Conservation (phyloP, 1,140 invertebrate species). For the Zophobas morio region DNA sequence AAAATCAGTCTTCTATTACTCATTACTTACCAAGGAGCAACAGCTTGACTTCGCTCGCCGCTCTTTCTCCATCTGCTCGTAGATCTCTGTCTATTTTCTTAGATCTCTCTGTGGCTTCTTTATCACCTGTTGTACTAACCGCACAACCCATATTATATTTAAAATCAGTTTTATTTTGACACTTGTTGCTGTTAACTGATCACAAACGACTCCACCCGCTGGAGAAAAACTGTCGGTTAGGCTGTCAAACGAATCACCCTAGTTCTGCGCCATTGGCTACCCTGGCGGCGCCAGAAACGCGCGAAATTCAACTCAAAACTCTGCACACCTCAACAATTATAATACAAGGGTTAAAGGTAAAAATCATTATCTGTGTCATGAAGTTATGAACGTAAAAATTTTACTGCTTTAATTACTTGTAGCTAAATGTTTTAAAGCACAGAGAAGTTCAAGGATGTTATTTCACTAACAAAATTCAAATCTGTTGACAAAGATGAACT, state of each 20-base stretch:
- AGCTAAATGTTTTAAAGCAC: too few species aligned
- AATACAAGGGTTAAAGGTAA: too few species aligned
- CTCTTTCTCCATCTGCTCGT: constrained; percentile 85
- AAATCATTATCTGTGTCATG: too few species aligned
- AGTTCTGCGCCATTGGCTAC: background rate
- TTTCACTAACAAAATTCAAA: too few species aligned
- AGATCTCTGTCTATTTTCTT: constrained; percentile 92
- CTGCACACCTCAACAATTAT: background rate
- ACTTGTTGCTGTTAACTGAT: constrained; percentile 61
- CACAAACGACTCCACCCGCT: constrained; percentile 63
- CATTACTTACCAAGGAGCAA: constrained; percentile 80
- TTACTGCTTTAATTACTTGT: too few species aligned
- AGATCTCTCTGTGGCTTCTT: constrained; percentile 86
- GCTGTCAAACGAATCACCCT: constrained; percentile 6
- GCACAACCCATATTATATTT: constrained; percentile 82
- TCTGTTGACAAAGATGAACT: too few species aligned
- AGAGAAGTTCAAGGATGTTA: too few species aligned
- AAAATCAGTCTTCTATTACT: constrained; percentile 6
- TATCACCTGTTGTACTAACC: constrained; percentile 84
- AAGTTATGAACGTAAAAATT: too few species aligned
- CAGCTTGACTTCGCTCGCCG: constrained; percentile 90
- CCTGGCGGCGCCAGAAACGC: background rate
- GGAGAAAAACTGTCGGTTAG: constrained; percentile 50
- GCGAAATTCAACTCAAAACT: constrained; percentile 2
- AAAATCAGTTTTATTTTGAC: constrained; percentile 59